Conservation (phyloP, 2,797 vertebrate species). For the Sylvia borin region DNA sequence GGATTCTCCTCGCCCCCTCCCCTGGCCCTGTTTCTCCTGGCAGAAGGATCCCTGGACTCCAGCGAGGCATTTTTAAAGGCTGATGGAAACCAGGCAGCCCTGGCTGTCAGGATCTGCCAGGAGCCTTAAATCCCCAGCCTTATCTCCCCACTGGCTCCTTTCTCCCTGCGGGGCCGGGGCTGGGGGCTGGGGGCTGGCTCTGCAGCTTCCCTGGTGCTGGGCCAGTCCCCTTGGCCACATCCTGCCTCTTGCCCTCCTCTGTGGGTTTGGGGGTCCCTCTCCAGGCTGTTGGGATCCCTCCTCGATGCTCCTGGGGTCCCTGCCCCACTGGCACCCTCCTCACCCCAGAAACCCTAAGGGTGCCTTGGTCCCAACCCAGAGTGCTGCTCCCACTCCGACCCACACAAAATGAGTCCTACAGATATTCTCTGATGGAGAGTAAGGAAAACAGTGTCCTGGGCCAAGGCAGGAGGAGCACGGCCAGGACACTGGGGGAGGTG, state of each 20-base stretch:
- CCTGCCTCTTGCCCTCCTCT: background rate
- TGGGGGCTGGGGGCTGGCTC: background rate
- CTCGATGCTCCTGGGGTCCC: background rate
- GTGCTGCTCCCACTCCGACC: rapidly evolving
- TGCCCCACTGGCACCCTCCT: background rate
- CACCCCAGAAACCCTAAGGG: rapidly evolving
- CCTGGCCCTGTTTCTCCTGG: background rate
- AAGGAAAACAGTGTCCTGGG: background rate
- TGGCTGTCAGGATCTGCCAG: background rate
- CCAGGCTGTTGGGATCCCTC: background rate
- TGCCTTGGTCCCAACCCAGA: rapidly evolving
- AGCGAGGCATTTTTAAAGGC: background rate
- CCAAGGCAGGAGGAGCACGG: background rate
- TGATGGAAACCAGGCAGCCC: slow-evolving; percentile 51
- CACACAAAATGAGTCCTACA: rapidly evolving
- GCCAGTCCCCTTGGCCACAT: rapidly evolving
- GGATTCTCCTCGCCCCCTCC: background rate
- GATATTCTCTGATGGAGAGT: background rate
- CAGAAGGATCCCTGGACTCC: background rate
- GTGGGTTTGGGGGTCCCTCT: background rate
- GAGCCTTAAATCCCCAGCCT: background rate
- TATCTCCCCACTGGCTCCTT: slow-evolving; percentile 7
- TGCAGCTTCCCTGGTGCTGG: background rate
- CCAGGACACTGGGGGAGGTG: background rate
- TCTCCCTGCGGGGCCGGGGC: background rate